Evolutionary conservation across 1,140 invertebrate species (phyloP).

Genomic region (Drosophila bocqueti): DNA sequence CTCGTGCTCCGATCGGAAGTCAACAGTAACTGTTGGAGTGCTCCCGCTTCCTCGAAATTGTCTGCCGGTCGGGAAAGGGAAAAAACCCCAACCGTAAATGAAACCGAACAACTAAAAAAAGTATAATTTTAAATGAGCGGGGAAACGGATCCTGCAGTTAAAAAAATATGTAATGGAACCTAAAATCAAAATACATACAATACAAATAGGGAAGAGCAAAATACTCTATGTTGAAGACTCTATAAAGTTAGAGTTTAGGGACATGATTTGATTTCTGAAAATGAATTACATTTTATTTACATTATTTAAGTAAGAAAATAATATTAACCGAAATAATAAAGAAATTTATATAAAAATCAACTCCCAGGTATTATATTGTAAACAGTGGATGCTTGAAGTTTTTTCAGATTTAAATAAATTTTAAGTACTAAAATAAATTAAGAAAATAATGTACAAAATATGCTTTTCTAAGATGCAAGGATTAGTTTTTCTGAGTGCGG

Average conservation of each 20-base stretch:
- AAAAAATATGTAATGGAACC: neutral
- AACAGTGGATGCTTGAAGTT: neutral
- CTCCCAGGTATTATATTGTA: neutral
- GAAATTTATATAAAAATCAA: neutral
- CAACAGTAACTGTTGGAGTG: slow-evolving; percentile 73
- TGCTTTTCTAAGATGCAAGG: neutral
- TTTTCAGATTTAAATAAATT: neutral
- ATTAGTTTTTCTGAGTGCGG: slow-evolving; percentile 28
- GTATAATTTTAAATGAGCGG: slow-evolving; percentile 24
- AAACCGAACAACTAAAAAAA: slow-evolving; percentile 58
- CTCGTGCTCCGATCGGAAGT: slow-evolving; percentile 80
- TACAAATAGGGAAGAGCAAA: neutral
- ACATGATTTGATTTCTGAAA: too few relatives aligned
- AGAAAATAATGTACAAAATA: neutral
- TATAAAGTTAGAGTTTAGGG: too few relatives aligned
- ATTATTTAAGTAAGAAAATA: too few relatives aligned
- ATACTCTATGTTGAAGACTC: too few relatives aligned
- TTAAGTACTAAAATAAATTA: neutral
- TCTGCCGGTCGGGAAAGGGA: slow-evolving; percentile 17
- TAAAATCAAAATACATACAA: neutral
- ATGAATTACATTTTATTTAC: too few relatives aligned
- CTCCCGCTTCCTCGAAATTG: slow-evolving; percentile 71
- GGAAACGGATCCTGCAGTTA: slow-evolving; percentile 8
- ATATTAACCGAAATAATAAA: too few relatives aligned
- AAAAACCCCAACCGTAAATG: slow-evolving; percentile 66